Evolutionary conservation across 2,113 vertebrate genomes (phyloP), one percentile per base, ranked within the genome.

Genomic region (Myotis yumanensis): DNA sequence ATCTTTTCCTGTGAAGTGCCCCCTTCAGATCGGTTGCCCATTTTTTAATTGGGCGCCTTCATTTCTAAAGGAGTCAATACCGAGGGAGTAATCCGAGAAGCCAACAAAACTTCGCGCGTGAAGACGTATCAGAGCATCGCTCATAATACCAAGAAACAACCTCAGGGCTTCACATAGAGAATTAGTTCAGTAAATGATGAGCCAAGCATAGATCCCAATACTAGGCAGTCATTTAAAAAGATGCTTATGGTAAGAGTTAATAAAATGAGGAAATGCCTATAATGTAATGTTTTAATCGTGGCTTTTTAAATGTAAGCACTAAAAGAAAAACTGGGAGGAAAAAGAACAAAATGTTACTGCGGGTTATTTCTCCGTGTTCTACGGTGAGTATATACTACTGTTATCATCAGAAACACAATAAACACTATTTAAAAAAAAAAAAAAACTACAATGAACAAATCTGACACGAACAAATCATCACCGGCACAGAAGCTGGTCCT

Each of bases 391-490:
- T 59, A 48, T 76, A 48, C 28, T 54, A 73, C 69, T 94, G 92
- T 76, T 86, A 83, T 81, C 80, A 91, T 84, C 83, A 89, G 54
- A 93, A 86, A 75, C 80, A 83, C 77, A 90, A 85, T 83, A 86
- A 86, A 73, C 72, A 75, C 43, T 48, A 59, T 89, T 86, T 88
- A 57, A 71, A 52, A 17, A 76, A 51, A 51, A 91, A 80, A 17
- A 76, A 51, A 51, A 89, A 80, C 40, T 54, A 37, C 90, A 11
- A 30, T 48, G 90, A 86, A 72, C 92, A 91, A 90, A 86, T 75
- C 77, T 48, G 48, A 80, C 95, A 79, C 22, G 66, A 75, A 87
- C 51, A 87, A 91, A 79, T 87, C 46, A 30, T 32, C 18, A 48
- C 51, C 69, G 17, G 48, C 79, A 68, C 57, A 43, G 48, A 91